These are phyloP conservation scores for Synergus umbraculus DNA, from an alignment of 2,888 invertebrate species.

Conservation along the genomic window DNA sequence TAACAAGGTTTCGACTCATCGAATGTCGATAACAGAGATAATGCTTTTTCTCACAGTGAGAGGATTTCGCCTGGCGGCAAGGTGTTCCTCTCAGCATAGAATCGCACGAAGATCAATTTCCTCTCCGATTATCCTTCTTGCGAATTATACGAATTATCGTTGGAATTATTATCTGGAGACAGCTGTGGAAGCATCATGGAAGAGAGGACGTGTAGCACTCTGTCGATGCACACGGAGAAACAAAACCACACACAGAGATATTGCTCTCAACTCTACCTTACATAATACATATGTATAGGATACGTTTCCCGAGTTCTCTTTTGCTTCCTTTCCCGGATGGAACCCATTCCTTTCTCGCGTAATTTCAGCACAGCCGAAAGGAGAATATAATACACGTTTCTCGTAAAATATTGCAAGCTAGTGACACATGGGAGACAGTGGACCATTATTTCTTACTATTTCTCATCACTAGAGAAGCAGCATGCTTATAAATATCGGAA, in stretches of 20 bases:
- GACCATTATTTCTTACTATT: constrained; percentile 29
- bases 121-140: constrained; percentile 16
- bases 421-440: constrained; percentile 26
- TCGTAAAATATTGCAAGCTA: constrained; percentile 36
- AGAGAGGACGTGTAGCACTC: neutral
- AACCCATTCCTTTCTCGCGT: constrained; percentile 27
- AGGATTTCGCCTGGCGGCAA: constrained; percentile 28
- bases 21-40: neutral
- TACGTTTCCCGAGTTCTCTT: neutral
- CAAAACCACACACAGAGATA: constrained; percentile 21
- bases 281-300: neutral
- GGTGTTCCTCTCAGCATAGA: constrained; percentile 30
- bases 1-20: constrained; percentile 3
- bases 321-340: constrained; percentile 32
- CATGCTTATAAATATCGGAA: constrained; percentile 11
- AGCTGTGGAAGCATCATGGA: constrained; percentile 21
- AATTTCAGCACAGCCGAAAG: constrained; percentile 22
- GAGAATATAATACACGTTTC: constrained; percentile 33
- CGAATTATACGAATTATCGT: constrained; percentile 37
- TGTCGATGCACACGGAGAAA: neutral
- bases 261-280: neutral
- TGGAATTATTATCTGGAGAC: constrained; percentile 36
- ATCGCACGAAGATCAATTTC: constrained; percentile 39
- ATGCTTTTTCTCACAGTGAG: constrained; percentile 19
- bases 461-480: constrained; percentile 26